These are phyloP conservation scores for Acholoe squamosa DNA, from an alignment of 2,888 invertebrate species.

Conservation along the genomic window DNA sequence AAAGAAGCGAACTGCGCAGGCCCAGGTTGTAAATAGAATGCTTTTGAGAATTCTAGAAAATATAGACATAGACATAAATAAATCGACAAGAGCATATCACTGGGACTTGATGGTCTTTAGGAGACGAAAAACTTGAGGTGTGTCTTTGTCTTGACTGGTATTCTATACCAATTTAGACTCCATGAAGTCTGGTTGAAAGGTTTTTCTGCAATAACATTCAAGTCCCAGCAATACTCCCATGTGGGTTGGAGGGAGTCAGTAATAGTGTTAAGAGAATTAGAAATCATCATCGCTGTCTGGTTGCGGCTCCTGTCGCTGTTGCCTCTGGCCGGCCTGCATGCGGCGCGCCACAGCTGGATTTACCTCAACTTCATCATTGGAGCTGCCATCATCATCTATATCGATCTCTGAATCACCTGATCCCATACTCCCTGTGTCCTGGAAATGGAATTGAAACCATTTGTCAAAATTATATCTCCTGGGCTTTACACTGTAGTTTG, in stretches of 20 bases:
- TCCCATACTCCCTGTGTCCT: conserved; percentile 39
- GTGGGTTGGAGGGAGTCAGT: too few species aligned
- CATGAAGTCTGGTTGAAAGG: too few species aligned
- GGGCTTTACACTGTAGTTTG: too few species aligned
- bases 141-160: too few species aligned
- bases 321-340: background rate
- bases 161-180: too few species aligned
- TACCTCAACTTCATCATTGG: conserved; percentile 53
- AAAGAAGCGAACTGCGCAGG: background rate
- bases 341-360: background rate
- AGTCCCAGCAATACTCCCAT: background rate
- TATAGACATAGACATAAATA: too few species aligned
- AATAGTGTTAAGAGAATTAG: conserved; percentile 30
- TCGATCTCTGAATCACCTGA: conserved; percentile 64
- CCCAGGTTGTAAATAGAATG: too few species aligned
- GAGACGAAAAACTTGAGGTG: too few species aligned
- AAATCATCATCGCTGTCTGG: conserved; percentile 63
- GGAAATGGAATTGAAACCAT: background rate
- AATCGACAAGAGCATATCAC: too few species aligned
- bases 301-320: background rate
- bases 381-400: conserved; percentile 59
- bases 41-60: too few species aligned
- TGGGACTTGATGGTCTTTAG: too few species aligned
- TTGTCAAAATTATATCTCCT: too few species aligned
- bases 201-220: background rate